A percentile compares a stretch with the other conserved stretches of the same genome.
Conservation (phyloP, 2,113 vertebrate species). For the Grammomys dolichurus region DNA sequence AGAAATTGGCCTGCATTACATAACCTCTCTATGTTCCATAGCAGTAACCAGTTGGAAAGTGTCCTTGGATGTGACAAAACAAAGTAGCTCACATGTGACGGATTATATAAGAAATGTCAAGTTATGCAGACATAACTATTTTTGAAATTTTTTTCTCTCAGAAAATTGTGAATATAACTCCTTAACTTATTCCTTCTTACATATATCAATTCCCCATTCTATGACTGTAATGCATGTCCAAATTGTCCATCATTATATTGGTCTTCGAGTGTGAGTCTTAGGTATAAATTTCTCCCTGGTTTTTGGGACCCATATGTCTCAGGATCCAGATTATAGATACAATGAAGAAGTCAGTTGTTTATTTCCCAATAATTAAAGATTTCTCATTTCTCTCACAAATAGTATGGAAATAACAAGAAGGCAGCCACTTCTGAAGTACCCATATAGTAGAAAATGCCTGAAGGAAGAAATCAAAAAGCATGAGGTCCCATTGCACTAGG, state of each 20-base stretch:
- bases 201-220: background rate
- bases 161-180: conserved; percentile 56
- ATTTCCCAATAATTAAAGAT: accelerated
- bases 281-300: background rate
- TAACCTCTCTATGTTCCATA: background rate
- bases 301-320: background rate
- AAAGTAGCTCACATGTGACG: background rate
- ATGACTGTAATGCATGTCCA: background rate
- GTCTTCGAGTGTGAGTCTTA: background rate
- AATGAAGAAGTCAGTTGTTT: background rate
- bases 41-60: background rate
- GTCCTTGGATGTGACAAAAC: conserved; percentile 17
- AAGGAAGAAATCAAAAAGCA: background rate
- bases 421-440: background rate
- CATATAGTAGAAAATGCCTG: too few relatives aligned
- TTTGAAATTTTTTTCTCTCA: conserved; percentile 65
- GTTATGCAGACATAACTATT: conserved; percentile 44
- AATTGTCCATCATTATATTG: background rate
- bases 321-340: too few relatives aligned
- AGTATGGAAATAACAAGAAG: background rate
- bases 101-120: conserved; percentile 57
- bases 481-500: background rate
- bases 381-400: background rate
- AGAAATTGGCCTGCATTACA: background rate
- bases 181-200: conserved; percentile 24